These are phyloP conservation scores for Metalampra italica DNA, from an alignment of 2,888 invertebrate species.

Conservation along the genomic window DNA sequence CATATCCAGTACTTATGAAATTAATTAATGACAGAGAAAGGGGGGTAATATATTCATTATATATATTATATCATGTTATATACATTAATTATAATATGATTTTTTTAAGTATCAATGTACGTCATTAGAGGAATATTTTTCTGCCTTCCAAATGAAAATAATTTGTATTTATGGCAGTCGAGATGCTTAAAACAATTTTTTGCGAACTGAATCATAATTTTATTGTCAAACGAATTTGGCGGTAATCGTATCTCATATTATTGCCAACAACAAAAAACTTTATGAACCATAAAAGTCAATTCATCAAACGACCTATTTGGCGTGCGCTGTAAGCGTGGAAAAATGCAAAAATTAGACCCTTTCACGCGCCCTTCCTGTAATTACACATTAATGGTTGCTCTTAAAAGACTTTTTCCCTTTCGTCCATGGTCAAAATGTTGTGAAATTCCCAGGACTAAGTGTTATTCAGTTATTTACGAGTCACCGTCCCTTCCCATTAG, in stretches of 20 bases:
- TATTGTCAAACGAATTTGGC: not conserved
- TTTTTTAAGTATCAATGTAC: too few relatives aligned
- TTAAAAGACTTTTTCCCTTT: not conserved
- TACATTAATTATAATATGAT: too few relatives aligned
- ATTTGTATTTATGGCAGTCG: too few relatives aligned
- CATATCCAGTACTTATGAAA: too few relatives aligned
- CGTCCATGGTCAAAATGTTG: constrained; percentile 3
- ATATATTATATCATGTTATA: too few relatives aligned
- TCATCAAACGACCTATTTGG: not conserved
- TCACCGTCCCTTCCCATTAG: constrained; percentile 31
- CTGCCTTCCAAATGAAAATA: too few relatives aligned
- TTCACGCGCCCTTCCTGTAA: not conserved
- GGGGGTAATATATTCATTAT: too few relatives aligned
- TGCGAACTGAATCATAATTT: not conserved
- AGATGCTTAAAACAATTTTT: not conserved
- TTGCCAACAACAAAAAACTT: not conserved
- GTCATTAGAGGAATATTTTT: too few relatives aligned
- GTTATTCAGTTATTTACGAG: constrained; percentile 47
- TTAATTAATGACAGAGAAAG: too few relatives aligned
- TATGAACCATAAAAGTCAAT: not conserved
- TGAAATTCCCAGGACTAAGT: constrained; percentile 25
- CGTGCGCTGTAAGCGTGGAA: not conserved
- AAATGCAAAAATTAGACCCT: constrained; percentile 2
- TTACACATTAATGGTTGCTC: not conserved
- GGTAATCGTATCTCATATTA: too few relatives aligned